Base-by-base conservation (phyloP, 2,113 vertebrate genomes). In the Eulemur macaco region DNA sequence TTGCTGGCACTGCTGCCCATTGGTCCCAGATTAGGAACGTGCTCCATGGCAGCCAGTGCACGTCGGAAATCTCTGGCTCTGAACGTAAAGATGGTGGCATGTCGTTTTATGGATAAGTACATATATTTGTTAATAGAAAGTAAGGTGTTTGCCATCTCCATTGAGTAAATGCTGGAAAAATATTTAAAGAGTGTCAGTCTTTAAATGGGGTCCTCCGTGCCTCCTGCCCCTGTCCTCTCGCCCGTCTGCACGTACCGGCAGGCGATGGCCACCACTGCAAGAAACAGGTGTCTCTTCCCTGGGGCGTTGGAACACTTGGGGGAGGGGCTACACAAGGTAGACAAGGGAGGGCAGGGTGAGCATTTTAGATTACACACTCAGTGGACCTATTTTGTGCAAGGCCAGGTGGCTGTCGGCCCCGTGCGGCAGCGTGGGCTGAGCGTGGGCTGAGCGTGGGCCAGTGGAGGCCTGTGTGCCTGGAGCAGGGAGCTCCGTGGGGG, bases 1-100 rank as follows among this genome's bases (percentile, higher is more conserved):
- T 15, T 2, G 21, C 20, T 3, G 6, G 34, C 56, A 80, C 88
- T 23, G n/a, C 56, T 23, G 13, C 6, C 3, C n/a, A 6, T 20
- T 17, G 11, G 0, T 27, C 18, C 60, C 34, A 4, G 21, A 8
- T 4, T 0, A 23, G 37, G 68, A 23, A 1, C 0, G 0, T 4
- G 66, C 34, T 52, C 37, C 23, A 12, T 4, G 2, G 3, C 1
- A 21, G n/a, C 39, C 39, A 1, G 23, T 2, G 18, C 14, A 0
- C 4, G 3, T 1, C 4, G 0, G 37, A 66, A 58, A 31, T 42
- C 56, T 83, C 56, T 10, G 13, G 14, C 29, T 80, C 37, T 9
- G 45, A 34, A 45, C 0, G 0, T 14, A n/a, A 69, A 90, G 60
- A 17, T 4, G 39, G 60, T 0, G 0, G 37, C 31, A 3, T 11